A percentile compares a stretch with the other conserved stretches of the same genome.
Evolutionary conservation across 2,888 invertebrate genomes (phyloP).

Genomic region (Fragum sueziense): DNA sequence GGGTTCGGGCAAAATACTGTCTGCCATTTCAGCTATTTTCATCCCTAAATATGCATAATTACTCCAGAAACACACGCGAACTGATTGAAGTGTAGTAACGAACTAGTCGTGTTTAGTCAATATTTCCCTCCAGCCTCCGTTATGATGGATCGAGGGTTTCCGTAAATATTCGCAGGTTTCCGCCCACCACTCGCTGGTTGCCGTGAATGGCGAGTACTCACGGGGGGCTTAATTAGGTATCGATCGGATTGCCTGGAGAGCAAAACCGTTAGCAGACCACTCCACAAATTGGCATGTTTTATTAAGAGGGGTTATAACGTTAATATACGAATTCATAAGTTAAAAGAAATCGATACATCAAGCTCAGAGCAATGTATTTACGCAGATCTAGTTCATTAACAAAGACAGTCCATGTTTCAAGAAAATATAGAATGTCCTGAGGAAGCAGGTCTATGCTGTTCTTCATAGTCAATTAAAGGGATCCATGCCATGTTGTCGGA

Average conservation of each 20-base stretch:
- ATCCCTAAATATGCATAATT: slow-evolving; percentile 16
- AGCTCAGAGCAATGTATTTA: neutral
- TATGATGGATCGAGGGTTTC: neutral
- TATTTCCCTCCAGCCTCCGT: slow-evolving; percentile 23
- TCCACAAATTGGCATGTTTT: neutral
- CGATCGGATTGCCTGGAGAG: neutral
- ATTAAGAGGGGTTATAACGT: slow-evolving; percentile 3
- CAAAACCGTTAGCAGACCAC: neutral
- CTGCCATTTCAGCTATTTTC: slow-evolving; percentile 67
- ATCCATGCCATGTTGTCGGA: no score
- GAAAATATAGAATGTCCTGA: no score
- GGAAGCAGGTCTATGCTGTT: no score
- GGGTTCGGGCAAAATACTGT: slow-evolving; percentile 66
- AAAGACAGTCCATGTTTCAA: no score
- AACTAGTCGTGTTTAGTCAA: slow-evolving; percentile 18
- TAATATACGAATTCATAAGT: slow-evolving; percentile 15
- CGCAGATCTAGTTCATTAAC: no score
- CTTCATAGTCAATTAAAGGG: no score
- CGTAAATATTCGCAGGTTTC: slow-evolving; percentile 6
- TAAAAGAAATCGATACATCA: neutral
- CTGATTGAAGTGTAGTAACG: slow-evolving; percentile 7
- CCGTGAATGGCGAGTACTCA: slow-evolving; percentile 7
- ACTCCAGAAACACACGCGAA: slow-evolving; percentile 25
- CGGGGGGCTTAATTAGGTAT: slow-evolving; percentile 18
- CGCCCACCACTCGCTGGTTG: neutral